A percentile compares a stretch with the other conserved stretches of the same genome.
phyloP scores from a whole-genome alignment of 1,140 invertebrate species.

The Drosophila oshimai region DNA sequence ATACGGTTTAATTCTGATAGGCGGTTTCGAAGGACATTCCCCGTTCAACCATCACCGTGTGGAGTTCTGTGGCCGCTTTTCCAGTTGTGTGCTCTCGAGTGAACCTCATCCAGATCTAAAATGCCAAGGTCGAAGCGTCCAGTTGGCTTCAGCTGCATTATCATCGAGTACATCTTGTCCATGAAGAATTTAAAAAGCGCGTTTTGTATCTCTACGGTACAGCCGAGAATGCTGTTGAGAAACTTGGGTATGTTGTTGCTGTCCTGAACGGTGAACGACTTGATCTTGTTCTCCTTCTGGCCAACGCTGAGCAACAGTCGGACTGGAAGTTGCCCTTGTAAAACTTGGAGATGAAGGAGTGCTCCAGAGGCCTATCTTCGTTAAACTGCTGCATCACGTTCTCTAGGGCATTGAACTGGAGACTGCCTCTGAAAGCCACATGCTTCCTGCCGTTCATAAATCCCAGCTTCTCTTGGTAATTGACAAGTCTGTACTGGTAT shows the following conservation, averaged over 20 bases:
- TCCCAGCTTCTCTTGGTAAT: too few relatives aligned
- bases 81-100: conserved; percentile 93
- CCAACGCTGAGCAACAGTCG: conserved; percentile 92
- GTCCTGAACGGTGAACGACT: conserved; percentile 93
- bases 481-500: too few relatives aligned
- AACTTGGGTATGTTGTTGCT: conserved; percentile 99
- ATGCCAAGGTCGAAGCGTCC: too few relatives aligned
- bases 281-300: conserved; percentile 89
- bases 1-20: conserved; percentile 75
- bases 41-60: conserved; percentile 93
- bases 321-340: conserved; percentile 97
- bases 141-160: conserved; percentile 92
- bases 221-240: conserved; percentile 97
- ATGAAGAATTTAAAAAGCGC: conserved; percentile 98
- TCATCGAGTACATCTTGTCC: conserved; percentile 93
- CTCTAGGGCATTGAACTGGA: too few relatives aligned
- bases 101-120: conserved; percentile 94
- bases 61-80: conserved; percentile 93
- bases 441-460: not conserved
- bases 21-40: conserved; percentile 94
- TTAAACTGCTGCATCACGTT: conserved; percentile 88
- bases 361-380: conserved; percentile 86
- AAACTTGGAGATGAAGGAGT: not conserved
- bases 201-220: conserved; percentile 98
- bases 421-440: not conserved